Evolutionary conservation across 1,140 invertebrate genomes (phyloP).

Genomic region (Aphelenchoides fujianensis): DNA sequence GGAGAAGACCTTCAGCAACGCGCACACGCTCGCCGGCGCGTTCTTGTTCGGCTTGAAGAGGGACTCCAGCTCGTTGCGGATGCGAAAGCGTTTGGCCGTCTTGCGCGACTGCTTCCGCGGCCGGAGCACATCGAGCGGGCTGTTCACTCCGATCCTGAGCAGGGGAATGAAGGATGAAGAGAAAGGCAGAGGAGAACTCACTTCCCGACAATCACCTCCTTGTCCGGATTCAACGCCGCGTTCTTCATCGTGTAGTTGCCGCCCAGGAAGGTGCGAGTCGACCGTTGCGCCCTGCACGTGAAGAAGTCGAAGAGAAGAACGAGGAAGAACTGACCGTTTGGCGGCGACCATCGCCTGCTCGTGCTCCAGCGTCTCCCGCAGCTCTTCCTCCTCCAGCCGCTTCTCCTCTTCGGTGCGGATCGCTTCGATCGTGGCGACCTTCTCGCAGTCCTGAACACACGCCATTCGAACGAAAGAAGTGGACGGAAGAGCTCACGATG

Average conservation of each 20-base stretch:
- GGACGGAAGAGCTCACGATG: conserved; percentile 63
- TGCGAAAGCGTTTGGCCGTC: conserved; percentile 3
- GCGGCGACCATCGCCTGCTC: conserved; percentile 3
- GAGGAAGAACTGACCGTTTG: conserved; percentile 4
- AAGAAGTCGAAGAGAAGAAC: conserved; percentile 66
- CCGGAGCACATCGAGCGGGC: conserved; percentile 1
- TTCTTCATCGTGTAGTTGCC: conserved; percentile 80
- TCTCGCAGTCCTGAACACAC: conserved; percentile 71
- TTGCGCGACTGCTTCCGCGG: background rate
- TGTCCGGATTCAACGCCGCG: conserved; percentile 16
- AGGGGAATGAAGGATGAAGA: background rate
- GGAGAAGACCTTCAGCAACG: conserved; percentile 8
- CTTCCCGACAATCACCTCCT: conserved; percentile 8
- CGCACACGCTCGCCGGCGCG: background rate
- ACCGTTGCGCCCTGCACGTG: background rate
- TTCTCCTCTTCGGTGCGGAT: conserved; percentile 68
- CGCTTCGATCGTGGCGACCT: conserved; percentile 75
- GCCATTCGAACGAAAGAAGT: too few species aligned
- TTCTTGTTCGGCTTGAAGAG: conserved; percentile 1
- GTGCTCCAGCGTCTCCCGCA: background rate
- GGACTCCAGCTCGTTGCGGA: conserved; percentile 7
- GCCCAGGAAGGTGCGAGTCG: conserved; percentile 77
- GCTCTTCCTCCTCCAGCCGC: background rate
- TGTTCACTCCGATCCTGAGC: background rate
- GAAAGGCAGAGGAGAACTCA: background rate